Evolutionary conservation across 2,113 vertebrate genomes (phyloP), one percentile per base, ranked within the genome.

Genomic region (Coptodon bakossiorum): DNA sequence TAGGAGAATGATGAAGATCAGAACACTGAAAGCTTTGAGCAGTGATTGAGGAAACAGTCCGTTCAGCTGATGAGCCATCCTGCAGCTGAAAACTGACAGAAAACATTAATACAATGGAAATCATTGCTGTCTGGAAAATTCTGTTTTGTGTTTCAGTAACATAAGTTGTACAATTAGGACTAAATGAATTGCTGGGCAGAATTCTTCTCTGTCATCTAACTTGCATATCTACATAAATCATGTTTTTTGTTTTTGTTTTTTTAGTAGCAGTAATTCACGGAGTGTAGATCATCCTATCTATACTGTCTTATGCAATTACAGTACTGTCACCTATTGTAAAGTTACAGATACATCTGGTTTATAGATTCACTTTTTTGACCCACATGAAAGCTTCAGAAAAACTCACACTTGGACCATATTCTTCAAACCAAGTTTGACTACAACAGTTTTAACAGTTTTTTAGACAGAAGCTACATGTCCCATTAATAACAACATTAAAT

Each of bases 131-230:
- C 22, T 22, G 22, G 22, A 22, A 22, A 22, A 22, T 22, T 22
- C 22, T 22, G 22, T n/a, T n/a, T n/a, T n/a, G n/a, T n/a, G n/a
- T n/a, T n/a, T n/a, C n/a, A n/a, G n/a, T n/a, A n/a, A n/a, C n/a
- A n/a, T n/a, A n/a, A n/a, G n/a, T n/a, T n/a, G n/a, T n/a, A n/a
- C n/a, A n/a, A n/a, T n/a, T n/a, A n/a, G n/a, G n/a, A n/a, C 5
- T 1, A 61, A 61, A 61, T 31, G 0, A 61, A 61, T 31, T 61
- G 7, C 7, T 17, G 1, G 57, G 6, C 0, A 0, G 56, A 59
- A 1, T 2, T 17, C 8, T 9, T 59, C 0, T 59, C 12, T 57
- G 56, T 57, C 27, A 59, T 5, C 56, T 29, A 29, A 59, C 3
- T 29, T 29, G 7, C 4, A 9, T 31, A 5, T 59, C 13, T 56